Conservation (phyloP, 2,113 vertebrate species). For the Egretta garzetta region DNA sequence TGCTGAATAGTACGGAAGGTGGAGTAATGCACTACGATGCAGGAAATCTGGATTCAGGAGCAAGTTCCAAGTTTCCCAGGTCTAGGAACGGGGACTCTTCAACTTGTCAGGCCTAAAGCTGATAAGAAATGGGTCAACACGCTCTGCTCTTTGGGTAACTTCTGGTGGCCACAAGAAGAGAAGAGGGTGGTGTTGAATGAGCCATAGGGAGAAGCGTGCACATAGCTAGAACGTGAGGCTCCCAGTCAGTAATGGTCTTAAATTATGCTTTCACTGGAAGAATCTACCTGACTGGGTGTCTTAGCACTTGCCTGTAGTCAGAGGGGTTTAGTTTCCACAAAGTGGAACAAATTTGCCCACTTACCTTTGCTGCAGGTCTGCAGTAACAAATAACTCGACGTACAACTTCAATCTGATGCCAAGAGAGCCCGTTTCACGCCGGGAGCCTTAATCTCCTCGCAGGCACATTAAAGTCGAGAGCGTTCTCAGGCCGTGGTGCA, state of each 20-base stretch:
- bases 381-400: fast-evolving
- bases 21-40: fast-evolving
- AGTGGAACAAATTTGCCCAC: neutral
- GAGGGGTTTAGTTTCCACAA: neutral
- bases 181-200: neutral
- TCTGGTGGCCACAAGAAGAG: neutral
- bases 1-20: neutral
- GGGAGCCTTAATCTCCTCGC: neutral
- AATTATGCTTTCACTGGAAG: neutral
- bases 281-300: fast-evolving
- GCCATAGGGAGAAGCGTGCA: fast-evolving
- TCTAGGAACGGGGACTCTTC: neutral
- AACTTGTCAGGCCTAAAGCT: fast-evolving
- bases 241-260: fast-evolving
- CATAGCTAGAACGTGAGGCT: neutral
- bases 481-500: neutral
- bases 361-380: neutral
- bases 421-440: neutral
- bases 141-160: fast-evolving
- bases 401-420: neutral
- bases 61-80: neutral
- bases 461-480: neutral
- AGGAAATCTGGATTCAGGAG: neutral
- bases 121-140: fast-evolving
- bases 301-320: neutral